Evolutionary conservation across 2,888 invertebrate species (phyloP).

Genomic region (Cheilosia variabilis): DNA sequence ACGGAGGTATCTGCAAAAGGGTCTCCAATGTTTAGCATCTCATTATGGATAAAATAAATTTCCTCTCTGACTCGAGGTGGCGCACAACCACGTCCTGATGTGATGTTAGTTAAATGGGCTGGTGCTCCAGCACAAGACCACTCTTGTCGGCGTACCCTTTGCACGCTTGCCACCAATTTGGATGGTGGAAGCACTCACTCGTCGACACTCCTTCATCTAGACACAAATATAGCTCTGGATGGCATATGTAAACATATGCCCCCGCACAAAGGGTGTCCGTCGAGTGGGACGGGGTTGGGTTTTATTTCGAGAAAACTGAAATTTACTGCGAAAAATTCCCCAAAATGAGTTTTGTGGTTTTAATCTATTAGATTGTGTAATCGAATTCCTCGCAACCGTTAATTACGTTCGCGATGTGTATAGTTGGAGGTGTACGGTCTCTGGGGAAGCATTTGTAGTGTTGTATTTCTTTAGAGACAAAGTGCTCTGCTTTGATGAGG

Average conservation of each 20-base stretch:
- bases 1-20: slow-evolving; percentile 1
- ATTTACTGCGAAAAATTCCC: background rate
- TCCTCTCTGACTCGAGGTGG: background rate
- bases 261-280: background rate
- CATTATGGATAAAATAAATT: background rate
- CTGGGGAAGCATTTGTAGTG: too few relatives aligned
- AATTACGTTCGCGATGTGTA: background rate
- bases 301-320: background rate
- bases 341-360: background rate
- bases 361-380: background rate
- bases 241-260: background rate
- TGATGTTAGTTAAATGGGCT: background rate
- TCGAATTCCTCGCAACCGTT: background rate
- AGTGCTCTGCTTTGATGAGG: too few relatives aligned
- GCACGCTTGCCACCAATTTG: background rate
- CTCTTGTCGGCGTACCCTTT: background rate
- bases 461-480: too few relatives aligned
- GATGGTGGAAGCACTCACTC: background rate
- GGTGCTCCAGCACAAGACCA: background rate
- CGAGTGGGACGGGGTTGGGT: background rate
- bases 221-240: too few relatives aligned
- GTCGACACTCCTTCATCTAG: background rate
- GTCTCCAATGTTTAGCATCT: background rate
- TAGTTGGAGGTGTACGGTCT: too few relatives aligned
- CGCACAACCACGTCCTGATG: background rate